Percentiles rank a stretch among this genome's conserved stretches.
These are phyloP conservation scores for Yponomeuta malinellus DNA, from an alignment of 2,888 invertebrate genomes.

Conservation along the genomic window DNA sequence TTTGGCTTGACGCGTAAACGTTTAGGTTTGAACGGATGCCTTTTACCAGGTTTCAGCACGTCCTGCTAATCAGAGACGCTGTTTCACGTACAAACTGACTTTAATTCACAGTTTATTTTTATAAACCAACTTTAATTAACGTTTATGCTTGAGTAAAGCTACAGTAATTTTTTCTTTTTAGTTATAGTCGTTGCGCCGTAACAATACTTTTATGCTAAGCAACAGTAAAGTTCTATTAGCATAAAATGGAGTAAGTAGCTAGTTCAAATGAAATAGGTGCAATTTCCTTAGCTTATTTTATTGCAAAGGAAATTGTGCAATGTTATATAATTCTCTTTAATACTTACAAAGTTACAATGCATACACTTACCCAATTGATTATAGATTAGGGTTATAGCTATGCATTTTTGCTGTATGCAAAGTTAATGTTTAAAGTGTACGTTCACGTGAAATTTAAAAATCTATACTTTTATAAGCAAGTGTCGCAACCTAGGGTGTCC, in stretches of 20 bases:
- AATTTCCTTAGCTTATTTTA: background rate
- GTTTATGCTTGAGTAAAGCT: background rate
- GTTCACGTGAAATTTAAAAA: too few species aligned
- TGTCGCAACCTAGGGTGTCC: too few species aligned
- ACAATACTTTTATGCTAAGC: background rate
- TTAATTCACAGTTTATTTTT: background rate
- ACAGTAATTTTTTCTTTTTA: background rate
- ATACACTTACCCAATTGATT: too few species aligned
- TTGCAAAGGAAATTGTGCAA: too few species aligned
- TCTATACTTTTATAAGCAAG: too few species aligned
- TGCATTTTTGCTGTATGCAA: too few species aligned
- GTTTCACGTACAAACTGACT: too few species aligned
- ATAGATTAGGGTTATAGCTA: too few species aligned
- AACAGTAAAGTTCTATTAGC: background rate
- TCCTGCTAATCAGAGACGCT: conserved; percentile 22
- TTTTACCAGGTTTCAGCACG: conserved; percentile 20
- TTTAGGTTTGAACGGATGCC: conserved; percentile 16
- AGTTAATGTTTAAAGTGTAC: too few species aligned
- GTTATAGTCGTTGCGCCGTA: background rate
- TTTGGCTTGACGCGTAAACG: conserved; percentile 39
- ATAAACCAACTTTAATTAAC: background rate
- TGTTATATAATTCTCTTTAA: too few species aligned
- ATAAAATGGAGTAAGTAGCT: background rate
- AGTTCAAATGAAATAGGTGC: background rate
- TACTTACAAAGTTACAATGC: too few species aligned